A percentile compares a stretch with the other conserved stretches of the same genome.
These are phyloP conservation scores for Caenorhabditis tropicalis DNA, from an alignment of 1,140 invertebrate genomes.

Conservation along the genomic window DNA sequence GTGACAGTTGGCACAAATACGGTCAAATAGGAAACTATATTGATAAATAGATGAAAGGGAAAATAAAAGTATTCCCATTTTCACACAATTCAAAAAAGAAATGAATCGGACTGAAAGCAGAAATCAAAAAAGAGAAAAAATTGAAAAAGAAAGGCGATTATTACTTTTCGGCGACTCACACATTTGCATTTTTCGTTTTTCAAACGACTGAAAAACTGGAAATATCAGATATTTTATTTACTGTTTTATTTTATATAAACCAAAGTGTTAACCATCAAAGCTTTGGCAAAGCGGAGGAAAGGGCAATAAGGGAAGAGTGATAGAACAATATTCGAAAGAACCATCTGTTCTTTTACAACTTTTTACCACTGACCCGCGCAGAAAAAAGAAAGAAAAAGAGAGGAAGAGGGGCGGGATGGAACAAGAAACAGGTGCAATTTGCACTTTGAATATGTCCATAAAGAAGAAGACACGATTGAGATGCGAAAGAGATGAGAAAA, in stretches of 20 bases:
- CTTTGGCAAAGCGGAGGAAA: too few relatives aligned
- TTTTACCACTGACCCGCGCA: slow-evolving; percentile 27
- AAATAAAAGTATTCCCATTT: not conserved
- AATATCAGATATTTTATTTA: too few relatives aligned
- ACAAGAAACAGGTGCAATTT: slow-evolving; percentile 38
- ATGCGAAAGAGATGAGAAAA: not conserved
- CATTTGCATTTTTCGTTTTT: slow-evolving; percentile 1
- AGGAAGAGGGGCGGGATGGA: not conserved
- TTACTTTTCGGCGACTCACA: not conserved
- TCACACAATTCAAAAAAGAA: not conserved
- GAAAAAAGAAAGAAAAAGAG: not conserved
- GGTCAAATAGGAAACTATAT: too few relatives aligned
- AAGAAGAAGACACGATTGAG: not conserved
- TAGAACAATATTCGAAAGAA: too few relatives aligned
- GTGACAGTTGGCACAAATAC: slow-evolving; percentile 28
- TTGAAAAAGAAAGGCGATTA: not conserved
- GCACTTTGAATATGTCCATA: slow-evolving; percentile 6
- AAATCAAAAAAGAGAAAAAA: not conserved
- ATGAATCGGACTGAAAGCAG: slow-evolving; percentile 15
- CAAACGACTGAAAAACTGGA: not conserved
- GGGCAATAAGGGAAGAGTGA: not conserved
- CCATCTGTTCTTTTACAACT: slow-evolving; percentile 42
- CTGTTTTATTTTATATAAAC: too few relatives aligned
- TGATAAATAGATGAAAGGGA: not conserved
- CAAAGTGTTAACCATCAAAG: too few relatives aligned